Conservation (phyloP, 2,797 vertebrate species). For the Fistularia tabacaria region DNA sequence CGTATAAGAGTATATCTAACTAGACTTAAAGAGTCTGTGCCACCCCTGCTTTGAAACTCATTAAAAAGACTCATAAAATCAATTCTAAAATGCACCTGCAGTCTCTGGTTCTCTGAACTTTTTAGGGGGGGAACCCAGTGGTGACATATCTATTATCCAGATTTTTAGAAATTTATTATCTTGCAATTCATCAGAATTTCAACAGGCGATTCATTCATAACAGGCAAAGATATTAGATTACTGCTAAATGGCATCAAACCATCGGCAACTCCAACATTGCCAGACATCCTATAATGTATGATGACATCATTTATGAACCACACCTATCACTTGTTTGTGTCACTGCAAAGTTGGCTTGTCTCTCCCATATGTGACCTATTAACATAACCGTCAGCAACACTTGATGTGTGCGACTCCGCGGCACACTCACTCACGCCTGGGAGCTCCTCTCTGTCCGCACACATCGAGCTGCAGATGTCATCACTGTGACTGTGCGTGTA, state of each 20-base stretch:
- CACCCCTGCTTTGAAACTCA: too few species aligned
- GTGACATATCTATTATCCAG: too few species aligned
- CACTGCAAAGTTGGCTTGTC: constrained; percentile 50
- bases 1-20: too few species aligned
- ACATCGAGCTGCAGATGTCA: constrained; percentile 42
- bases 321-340: constrained; percentile 40
- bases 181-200: too few species aligned
- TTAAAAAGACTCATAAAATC: too few species aligned
- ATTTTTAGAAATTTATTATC: too few species aligned
- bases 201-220: too few species aligned
- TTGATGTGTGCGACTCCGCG: constrained; percentile 29
- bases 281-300: constrained; percentile 10
- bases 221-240: neutral
- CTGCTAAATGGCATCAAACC: constrained; percentile 10
- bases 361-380: constrained; percentile 64
- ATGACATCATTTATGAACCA: constrained; percentile 9
- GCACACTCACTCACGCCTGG: constrained; percentile 29
- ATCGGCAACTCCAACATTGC: constrained; percentile 11
- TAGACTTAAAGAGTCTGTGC: too few species aligned
- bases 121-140: too few species aligned
- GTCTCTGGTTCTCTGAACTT: too few species aligned
- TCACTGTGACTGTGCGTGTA: constrained; percentile 16
- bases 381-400: constrained; percentile 49
- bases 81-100: too few species aligned
- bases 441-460: constrained; percentile 34